phyloP scores from a whole-genome alignment of 2,888 invertebrate species.

The Eristalis tenax region DNA sequence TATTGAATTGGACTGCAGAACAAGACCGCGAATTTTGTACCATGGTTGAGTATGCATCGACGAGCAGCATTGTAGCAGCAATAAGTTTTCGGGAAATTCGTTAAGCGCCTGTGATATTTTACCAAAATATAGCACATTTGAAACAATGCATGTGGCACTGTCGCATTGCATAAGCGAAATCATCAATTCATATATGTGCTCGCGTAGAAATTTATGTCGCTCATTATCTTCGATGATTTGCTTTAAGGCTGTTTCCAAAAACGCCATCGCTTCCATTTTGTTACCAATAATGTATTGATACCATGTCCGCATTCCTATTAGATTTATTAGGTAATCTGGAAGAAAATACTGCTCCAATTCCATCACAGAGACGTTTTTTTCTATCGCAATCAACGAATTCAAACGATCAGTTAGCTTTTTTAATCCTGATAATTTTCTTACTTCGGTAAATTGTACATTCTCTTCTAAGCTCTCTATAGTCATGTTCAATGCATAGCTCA shows the following conservation, averaged over 20 bases:
- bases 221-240: conserved; percentile 73
- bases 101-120: conserved; percentile 80
- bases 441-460: conserved; percentile 64
- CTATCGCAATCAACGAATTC: conserved; percentile 72
- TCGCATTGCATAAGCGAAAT: conserved; percentile 75
- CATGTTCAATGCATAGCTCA: conserved; percentile 71
- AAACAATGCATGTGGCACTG: conserved; percentile 76
- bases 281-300: conserved; percentile 73
- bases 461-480: conserved; percentile 45
- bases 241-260: conserved; percentile 73
- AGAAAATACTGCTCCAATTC: conserved; percentile 78
- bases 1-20: conserved; percentile 81
- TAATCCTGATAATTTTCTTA: conserved; percentile 73
- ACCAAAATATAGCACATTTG: conserved; percentile 80
- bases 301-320: conserved; percentile 75
- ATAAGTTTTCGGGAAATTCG: conserved; percentile 84
- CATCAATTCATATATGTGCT: conserved; percentile 81
- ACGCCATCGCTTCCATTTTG: conserved; percentile 74
- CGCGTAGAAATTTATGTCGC: conserved; percentile 77
- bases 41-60: conserved; percentile 81
- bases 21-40: conserved; percentile 82
- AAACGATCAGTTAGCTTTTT: conserved; percentile 72
- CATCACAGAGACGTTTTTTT: conserved; percentile 74
- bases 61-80: conserved; percentile 82
- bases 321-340: conserved; percentile 75